Percentiles rank a stretch among this genome's conserved stretches.
Evolutionary conservation across 1,140 invertebrate species (phyloP).

Genomic region (Lysiphlebus fabarum): DNA sequence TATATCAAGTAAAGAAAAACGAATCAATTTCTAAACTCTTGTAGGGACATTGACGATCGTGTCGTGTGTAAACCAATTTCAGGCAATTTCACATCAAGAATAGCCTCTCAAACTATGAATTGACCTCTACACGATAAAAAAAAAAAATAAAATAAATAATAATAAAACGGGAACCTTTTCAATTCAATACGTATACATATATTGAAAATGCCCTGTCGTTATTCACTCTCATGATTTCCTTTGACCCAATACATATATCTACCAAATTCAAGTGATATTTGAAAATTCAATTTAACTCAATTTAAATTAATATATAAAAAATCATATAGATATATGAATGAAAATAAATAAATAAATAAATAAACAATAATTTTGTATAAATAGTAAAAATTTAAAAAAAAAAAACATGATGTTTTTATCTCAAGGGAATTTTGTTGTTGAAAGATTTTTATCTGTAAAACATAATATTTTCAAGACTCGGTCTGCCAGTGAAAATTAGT

Average conservation of each 20-base stretch:
- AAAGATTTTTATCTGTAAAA: slow-evolving; percentile 18
- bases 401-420: background rate
- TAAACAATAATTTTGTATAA: background rate
- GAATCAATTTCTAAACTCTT: slow-evolving; percentile 48
- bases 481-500: slow-evolving; percentile 48
- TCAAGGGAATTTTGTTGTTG: slow-evolving; percentile 8
- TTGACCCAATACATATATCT: too few relatives aligned
- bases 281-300: too few relatives aligned
- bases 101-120: slow-evolving; percentile 54
- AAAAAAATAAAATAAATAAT: background rate
- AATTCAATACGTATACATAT: slow-evolving; percentile 48
- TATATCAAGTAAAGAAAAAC: slow-evolving; percentile 24
- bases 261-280: too few relatives aligned
- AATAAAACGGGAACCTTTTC: slow-evolving; percentile 43
- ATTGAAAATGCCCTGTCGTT: background rate
- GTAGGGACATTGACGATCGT: slow-evolving; percentile 8
- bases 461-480: slow-evolving; percentile 16
- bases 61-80: slow-evolving; percentile 55
- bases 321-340: background rate
- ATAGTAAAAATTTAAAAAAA: background rate
- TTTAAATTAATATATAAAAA: background rate
- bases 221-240: background rate
- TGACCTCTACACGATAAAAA: slow-evolving; percentile 35
- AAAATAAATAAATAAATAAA: background rate
- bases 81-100: slow-evolving; percentile 56